A percentile compares a stretch with the other conserved stretches of the same genome.
Conservation (phyloP, 92 coral and sea anemone species). For the Phenganax subtilis region DNA sequence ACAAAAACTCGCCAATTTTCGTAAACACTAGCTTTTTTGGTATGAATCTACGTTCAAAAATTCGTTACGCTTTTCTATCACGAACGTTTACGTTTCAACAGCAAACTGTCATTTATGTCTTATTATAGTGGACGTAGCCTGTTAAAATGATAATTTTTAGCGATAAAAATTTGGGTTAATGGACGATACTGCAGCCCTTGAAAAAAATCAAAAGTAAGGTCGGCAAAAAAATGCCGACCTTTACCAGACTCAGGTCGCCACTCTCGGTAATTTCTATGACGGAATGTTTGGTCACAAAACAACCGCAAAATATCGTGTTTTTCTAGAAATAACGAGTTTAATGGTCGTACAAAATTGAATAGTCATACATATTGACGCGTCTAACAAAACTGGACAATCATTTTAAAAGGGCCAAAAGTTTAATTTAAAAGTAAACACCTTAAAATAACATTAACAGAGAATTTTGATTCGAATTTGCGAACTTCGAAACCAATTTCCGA, state of each 20-base stretch:
- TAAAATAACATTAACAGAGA: background rate
- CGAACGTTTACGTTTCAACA: too few species aligned
- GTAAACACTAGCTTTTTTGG: too few species aligned
- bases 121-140: too few species aligned
- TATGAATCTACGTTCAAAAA: too few species aligned
- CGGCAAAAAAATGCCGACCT: background rate
- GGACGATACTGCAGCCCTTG: background rate
- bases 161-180: too few species aligned
- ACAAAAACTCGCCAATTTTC: too few species aligned
- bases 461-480: too few species aligned
- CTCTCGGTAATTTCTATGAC: conserved; percentile 1
- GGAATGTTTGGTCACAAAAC: background rate
- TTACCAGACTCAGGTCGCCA: background rate
- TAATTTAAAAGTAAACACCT: background rate
- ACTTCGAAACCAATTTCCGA: too few species aligned
- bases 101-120: too few species aligned
- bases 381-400: background rate
- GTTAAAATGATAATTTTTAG: too few species aligned
- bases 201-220: background rate
- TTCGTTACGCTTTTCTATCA: too few species aligned
- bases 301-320: background rate
- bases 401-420: background rate
- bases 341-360: background rate
- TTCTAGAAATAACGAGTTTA: background rate
- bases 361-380: background rate